Conservation (phyloP, 2,888 invertebrate genomes). For the Dastarcus helophoroides region DNA sequence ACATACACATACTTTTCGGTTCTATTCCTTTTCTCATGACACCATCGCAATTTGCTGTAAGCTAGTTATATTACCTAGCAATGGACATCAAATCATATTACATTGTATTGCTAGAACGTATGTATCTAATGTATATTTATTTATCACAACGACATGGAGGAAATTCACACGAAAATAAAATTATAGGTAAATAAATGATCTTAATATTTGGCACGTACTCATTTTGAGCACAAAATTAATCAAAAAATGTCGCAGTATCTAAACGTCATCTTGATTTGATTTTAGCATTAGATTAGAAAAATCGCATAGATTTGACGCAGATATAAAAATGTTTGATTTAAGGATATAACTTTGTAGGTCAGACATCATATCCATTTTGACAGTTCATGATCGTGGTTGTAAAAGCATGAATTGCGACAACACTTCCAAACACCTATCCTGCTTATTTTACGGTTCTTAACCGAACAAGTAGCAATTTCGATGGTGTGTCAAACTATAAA, state of each 20-base stretch:
- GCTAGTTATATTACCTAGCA: conserved; percentile 22
- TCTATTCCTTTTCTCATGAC: conserved; percentile 23
- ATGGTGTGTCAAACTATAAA: conserved; percentile 22
- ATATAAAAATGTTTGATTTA: too few species aligned
- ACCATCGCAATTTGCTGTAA: conserved; percentile 38
- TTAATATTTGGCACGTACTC: conserved; percentile 3
- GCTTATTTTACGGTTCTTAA: neutral
- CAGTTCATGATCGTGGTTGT: too few species aligned
- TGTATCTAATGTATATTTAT: conserved; percentile 24
- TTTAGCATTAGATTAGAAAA: too few species aligned
- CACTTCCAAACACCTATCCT: neutral
- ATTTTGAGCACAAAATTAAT: too few species aligned
- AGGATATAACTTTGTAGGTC: too few species aligned
- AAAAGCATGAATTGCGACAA: neutral
- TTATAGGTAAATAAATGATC: conserved; percentile 5
- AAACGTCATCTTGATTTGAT: too few species aligned
- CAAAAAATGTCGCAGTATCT: too few species aligned
- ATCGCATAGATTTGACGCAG: too few species aligned
- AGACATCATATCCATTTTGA: too few species aligned
- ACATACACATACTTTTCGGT: neutral
- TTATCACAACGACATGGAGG: conserved; percentile 15
- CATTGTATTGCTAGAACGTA: conserved; percentile 41
- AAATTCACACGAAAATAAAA: conserved; percentile 4
- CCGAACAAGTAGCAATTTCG: conserved; percentile 23
- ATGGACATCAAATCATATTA: conserved; percentile 34